A percentile compares a stretch with the other conserved stretches of the same genome.
phyloP scores from a whole-genome alignment of 2,888 invertebrate genomes.

The Cosmopolites sordidus region DNA sequence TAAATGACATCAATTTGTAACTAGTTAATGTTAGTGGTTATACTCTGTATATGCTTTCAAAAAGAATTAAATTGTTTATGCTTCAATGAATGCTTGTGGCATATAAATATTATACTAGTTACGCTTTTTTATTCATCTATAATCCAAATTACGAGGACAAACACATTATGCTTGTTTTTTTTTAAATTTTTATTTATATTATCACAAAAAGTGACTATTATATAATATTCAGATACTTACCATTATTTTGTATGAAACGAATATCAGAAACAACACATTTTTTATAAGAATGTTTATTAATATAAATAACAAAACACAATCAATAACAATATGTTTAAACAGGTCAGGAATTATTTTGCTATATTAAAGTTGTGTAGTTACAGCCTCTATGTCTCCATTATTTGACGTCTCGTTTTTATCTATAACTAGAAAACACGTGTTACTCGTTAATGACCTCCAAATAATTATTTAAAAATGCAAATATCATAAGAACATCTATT shows the following conservation, averaged over 20 bases:
- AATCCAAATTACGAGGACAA: too few species aligned
- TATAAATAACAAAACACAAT: not conserved
- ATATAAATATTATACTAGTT: too few species aligned
- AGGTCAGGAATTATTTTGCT: not conserved
- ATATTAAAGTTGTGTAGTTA: constrained; percentile 22
- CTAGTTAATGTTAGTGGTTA: too few species aligned
- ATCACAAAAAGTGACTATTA: too few species aligned
- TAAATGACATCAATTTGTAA: too few species aligned
- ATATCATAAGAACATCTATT: too few species aligned
- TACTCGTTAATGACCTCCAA: not conserved
- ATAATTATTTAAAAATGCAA: too few species aligned
- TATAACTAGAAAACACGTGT: constrained; percentile 11
- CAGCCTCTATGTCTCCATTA: constrained; percentile 23
- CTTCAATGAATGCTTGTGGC: not conserved
- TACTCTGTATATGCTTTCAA: too few species aligned
- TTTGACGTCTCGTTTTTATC: constrained; percentile 15
- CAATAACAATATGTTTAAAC: not conserved
- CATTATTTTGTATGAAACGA: not conserved
- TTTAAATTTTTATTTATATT: too few species aligned
- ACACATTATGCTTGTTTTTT: too few species aligned
- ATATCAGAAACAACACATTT: not conserved
- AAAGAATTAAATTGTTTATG: constrained; percentile 5
- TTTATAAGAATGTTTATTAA: not conserved
- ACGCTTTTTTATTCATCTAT: too few species aligned
- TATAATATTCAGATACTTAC: not conserved